These are phyloP conservation scores for Sisyra terminalis DNA, from an alignment of 2,888 invertebrate species.

Conservation along the genomic window DNA sequence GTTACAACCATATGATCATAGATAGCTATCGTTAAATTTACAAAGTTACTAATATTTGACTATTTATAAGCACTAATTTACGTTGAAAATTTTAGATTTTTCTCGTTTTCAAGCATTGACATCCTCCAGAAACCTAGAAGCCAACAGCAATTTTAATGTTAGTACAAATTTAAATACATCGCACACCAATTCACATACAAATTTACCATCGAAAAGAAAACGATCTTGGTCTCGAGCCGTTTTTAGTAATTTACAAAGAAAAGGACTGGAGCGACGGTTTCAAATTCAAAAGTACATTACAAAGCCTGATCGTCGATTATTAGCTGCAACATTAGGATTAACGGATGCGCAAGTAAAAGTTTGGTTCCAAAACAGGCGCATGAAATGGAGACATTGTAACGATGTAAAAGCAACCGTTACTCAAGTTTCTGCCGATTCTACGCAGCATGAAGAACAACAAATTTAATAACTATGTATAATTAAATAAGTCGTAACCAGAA, in stretches of 20 bases:
- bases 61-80: not conserved
- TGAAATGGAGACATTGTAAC: constrained; percentile 29
- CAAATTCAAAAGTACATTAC: constrained; percentile 92
- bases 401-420: constrained; percentile 18
- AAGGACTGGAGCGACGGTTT: constrained; percentile 82
- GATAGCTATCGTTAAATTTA: too few species aligned
- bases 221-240: constrained; percentile 92
- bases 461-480: too few species aligned
- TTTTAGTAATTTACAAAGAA: constrained; percentile 86
- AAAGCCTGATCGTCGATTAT: constrained; percentile 80
- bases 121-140: not conserved
- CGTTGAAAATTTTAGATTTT: not conserved
- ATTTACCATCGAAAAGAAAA: constrained; percentile 45
- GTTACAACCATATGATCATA: too few species aligned
- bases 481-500: too few species aligned
- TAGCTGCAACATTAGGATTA: constrained; percentile 80
- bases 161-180: not conserved
- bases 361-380: constrained; percentile 68
- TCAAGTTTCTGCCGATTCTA: constrained; percentile 4
- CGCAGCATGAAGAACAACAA: not conserved
- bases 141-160: not conserved
- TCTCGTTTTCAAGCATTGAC: not conserved
- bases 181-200: not conserved
- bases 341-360: constrained; percentile 93
- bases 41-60: too few species aligned